Evolutionary conservation across 2,797 vertebrate species (phyloP), one percentile per base, ranked within the genome.

Genomic region (Telmatherina bonti): DNA sequence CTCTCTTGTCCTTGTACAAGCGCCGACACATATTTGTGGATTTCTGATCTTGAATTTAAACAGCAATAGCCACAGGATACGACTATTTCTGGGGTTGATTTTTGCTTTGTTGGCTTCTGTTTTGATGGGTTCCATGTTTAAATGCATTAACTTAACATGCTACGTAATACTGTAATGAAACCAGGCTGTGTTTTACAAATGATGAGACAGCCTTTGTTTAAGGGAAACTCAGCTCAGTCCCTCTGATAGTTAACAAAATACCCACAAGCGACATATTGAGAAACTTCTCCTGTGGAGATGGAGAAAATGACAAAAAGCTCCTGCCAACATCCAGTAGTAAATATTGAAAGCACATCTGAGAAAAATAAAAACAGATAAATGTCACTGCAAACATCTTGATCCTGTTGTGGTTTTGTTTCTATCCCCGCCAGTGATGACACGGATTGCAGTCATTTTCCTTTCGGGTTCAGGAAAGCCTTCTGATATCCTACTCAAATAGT

Each of bases 101-200:
- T 47, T 74, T 68, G 33, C 77, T 82, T 72, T 33, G 45, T 26
- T 76, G 62, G 66, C 78, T 86, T 74, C 83, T 85, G 79, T 81
- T 82, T 76, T 72, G 67, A 62, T 79, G 69, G n/a, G 27, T 63
- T 75, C 78, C 35, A 53, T 65, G 47, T 70, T 67, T 29, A 43
- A 80, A 43, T 51, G 1, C 29, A 74, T 58, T 38, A 69, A 16
- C 31, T 54, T 57, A 54, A 69, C 9, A 62, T 59, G 31, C 20
- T 56, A 22, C 33, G 35, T 41, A 12, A 61, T 12, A 4, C 27
- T 7, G 9, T 55, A 74, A 79, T 68, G 45, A 64, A 63, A 82
- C 52, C 67, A 70, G 49, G 57, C 59, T 71, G 59, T 31, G 16
- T 67, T 59, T 47, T 53, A 38, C 29, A 62, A 43, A 51, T 55